Base-by-base conservation (phyloP, 2,113 vertebrate genomes). In the Lepus europaeus region DNA sequence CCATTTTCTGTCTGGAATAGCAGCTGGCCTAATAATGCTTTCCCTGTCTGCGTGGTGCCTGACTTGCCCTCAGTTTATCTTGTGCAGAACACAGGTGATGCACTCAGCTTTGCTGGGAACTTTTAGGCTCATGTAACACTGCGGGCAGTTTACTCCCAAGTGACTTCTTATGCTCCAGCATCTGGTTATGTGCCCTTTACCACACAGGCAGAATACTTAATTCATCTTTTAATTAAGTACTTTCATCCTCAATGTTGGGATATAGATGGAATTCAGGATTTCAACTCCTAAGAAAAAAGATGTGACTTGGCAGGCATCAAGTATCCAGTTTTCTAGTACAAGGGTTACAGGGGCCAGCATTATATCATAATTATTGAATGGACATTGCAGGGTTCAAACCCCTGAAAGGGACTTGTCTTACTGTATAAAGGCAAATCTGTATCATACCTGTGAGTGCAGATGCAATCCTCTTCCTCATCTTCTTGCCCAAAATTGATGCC, bases 1-100 rank as follows among this genome's bases (percentile, higher is more conserved):
- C 22, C 66, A 83, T 85, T 95, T 94, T 61, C 82, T 95, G 45
- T 93, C 91, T 92, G 80, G 63, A 93, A 69, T 95, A 87, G 92
- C 56, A 82, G 49, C 74, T 68, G 82, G 77, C 82, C 84, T 90
- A 90, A 92, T 20, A 59, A 92, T 95, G 64, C 74, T 90, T 97
- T 81, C 61, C 29, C 53, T 6, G 1, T 29, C 7, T 69, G 49
- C 13, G 69, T 70, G 25, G 33, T 87, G 45, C 0, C 1, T 88
- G 64, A 80, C 83, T 45, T 33, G 5, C 23, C 74, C 61, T 87
- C 86, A 89, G 0, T 92, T 96, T 87, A 31, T 94, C 79, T 95
- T 92, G 66, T 64, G 29, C 0, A 72, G 72, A 69, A 63, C 51
- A 84, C 72, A 93, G 93, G 85, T 89, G 82, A 94, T 64, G 56